These are phyloP conservation scores for Lipophrys pholis DNA, from an alignment of 2,113 vertebrate species.

Conservation along the genomic window DNA sequence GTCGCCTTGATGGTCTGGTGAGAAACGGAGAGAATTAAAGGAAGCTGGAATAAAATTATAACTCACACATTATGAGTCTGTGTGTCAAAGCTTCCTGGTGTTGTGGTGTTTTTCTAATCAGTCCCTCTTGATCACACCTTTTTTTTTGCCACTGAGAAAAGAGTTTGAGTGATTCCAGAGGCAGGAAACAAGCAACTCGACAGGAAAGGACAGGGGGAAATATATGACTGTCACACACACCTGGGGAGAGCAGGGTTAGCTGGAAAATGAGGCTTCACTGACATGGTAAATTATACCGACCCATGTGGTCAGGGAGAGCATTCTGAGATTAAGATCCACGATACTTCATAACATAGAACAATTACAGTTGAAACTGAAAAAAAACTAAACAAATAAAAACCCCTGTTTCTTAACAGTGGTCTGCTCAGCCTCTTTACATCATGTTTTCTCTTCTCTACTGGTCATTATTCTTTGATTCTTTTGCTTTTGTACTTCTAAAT, in stretches of 20 bases:
- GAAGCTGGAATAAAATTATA: background rate
- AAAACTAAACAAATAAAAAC: no score
- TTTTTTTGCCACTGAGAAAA: background rate
- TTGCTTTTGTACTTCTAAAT: no score
- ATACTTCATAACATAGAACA: no score
- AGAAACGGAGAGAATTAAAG: background rate
- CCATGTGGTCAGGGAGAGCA: background rate
- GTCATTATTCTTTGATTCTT: no score
- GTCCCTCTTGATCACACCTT: background rate
- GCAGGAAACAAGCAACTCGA: conserved; percentile 4
- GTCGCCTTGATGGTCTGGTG: conserved; percentile 89
- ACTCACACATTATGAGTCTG: background rate
- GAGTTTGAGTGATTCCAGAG: background rate
- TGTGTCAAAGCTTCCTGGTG: background rate
- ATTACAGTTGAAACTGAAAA: no score
- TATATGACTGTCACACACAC: conserved; percentile 1
- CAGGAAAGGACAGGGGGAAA: conserved; percentile 24
- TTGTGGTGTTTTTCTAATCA: background rate
- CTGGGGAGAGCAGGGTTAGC: background rate
- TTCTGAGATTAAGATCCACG: background rate
- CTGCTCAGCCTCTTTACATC: no score
- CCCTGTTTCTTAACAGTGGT: no score
- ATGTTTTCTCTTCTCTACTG: no score
- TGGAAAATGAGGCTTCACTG: conserved; percentile 20
- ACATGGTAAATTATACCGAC: conserved; percentile 3